Percentiles rank a stretch among this genome's conserved stretches.
These are phyloP conservation scores for Pseudanteris insignis DNA, from an alignment of 2,888 invertebrate genomes.

Conservation along the genomic window DNA sequence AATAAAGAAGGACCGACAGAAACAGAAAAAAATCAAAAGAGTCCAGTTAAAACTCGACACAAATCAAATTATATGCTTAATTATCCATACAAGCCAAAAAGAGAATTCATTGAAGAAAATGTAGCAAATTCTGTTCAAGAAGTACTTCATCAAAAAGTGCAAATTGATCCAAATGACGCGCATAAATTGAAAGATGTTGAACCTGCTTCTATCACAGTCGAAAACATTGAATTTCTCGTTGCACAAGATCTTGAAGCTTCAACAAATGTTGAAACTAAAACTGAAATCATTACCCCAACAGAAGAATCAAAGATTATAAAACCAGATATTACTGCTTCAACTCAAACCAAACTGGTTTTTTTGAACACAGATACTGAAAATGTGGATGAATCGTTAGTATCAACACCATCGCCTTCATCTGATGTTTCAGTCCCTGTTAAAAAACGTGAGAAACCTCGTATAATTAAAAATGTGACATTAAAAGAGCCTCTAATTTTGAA, in stretches of 20 bases:
- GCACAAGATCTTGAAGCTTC: neutral
- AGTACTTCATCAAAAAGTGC: conserved; percentile 57
- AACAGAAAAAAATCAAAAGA: conserved; percentile 12
- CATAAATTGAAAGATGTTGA: conserved; percentile 10
- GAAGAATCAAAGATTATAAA: neutral
- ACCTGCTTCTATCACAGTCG: conserved; percentile 2
- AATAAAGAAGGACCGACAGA: conserved; percentile 2
- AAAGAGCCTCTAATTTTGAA: conserved; percentile 63
- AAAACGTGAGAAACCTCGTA: conserved; percentile 64
- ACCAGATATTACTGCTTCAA: neutral
- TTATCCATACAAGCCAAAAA: conserved; percentile 49
- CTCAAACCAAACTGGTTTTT: conserved; percentile 27
- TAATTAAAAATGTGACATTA: conserved; percentile 61
- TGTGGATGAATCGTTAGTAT: conserved; percentile 49
- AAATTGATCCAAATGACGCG: conserved; percentile 49
- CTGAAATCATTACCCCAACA: neutral
- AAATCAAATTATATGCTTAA: conserved; percentile 53
- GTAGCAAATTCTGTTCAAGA: conserved; percentile 57
- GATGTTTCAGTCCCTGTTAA: conserved; percentile 58
- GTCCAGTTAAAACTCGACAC: conserved; percentile 43
- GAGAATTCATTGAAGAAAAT: conserved; percentile 51
- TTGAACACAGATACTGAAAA: conserved; percentile 50
- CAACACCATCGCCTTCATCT: conserved; percentile 50
- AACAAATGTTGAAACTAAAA: neutral
- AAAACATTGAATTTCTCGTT: conserved; percentile 1